These are phyloP conservation scores for Mystacides longicornis DNA, from an alignment of 2,888 invertebrate genomes.

Conservation along the genomic window DNA sequence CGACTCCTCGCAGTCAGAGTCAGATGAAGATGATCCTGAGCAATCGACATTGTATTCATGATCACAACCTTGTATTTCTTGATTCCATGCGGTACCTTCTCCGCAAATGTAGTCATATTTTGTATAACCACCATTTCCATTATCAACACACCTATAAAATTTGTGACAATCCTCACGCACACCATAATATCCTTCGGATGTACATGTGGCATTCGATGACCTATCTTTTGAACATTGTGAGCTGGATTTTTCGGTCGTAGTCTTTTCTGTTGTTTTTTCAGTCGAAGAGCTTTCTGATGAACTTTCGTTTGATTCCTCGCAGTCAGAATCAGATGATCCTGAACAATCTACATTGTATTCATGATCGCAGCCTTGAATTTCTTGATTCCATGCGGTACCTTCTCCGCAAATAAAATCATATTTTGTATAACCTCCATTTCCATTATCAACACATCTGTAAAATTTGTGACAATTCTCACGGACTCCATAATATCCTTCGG, in stretches of 20 bases:
- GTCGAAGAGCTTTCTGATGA: constrained; percentile 19
- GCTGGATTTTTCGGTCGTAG: background rate
- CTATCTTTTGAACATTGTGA: background rate
- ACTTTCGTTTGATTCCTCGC: constrained; percentile 12
- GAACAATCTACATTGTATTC: constrained; percentile 33
- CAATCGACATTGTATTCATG: constrained; percentile 35
- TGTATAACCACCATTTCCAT: constrained; percentile 51
- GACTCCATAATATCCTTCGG: constrained; percentile 60
- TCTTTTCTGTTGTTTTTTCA: background rate
- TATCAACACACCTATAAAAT: constrained; percentile 69
- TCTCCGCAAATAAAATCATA: constrained; percentile 68
- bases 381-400: constrained; percentile 57
- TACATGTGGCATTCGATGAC: constrained; percentile 3
- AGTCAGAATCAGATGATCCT: constrained; percentile 6
- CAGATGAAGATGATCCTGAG: background rate
- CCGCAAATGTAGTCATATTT: constrained; percentile 69
- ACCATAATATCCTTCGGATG: constrained; percentile 54
- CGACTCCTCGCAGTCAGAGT: background rate
- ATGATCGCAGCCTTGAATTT: constrained; percentile 40
- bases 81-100: constrained; percentile 59
- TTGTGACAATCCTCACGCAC: constrained; percentile 62
- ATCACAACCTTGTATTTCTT: constrained; percentile 38
- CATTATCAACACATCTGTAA: constrained; percentile 65
- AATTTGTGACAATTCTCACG: constrained; percentile 64
- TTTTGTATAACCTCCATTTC: constrained; percentile 51